phyloP scores from a whole-genome alignment of 2,797 vertebrate genomes.

The Sardinella longiceps region DNA sequence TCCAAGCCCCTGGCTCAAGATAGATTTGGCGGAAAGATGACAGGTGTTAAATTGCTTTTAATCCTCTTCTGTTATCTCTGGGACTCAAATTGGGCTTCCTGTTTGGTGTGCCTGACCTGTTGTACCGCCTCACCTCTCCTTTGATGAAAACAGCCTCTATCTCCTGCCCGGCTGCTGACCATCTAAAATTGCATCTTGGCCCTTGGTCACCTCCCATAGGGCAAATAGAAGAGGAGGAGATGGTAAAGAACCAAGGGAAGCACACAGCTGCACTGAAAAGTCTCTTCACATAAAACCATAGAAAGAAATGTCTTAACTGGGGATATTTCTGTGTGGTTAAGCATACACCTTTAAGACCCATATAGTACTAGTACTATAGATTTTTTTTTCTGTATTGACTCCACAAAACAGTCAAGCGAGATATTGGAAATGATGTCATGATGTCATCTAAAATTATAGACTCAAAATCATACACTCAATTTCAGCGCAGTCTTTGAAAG shows the following conservation, averaged over 20 bases:
- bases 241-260: not conserved
- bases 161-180: conserved; percentile 26
- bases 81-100: conserved; percentile 30
- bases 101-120: conserved; percentile 23
- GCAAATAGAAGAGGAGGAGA: not conserved
- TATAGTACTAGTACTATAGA: not conserved
- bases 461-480: conserved; percentile 23
- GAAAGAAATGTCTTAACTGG: not conserved
- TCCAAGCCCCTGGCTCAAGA: not conserved
- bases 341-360: too few species aligned
- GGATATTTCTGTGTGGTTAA: not conserved
- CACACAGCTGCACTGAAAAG: not conserved
- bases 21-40: not conserved
- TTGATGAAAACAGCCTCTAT: conserved; percentile 37
- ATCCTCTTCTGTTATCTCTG: conserved; percentile 33
- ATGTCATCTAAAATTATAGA: not conserved
- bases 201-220: conserved; percentile 32
- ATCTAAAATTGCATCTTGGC: conserved; percentile 33
- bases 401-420: not conserved
- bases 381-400: not conserved
- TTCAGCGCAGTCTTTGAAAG: not conserved
- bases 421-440: not conserved
- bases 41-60: conserved; percentile 5
- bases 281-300: not conserved
- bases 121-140: conserved; percentile 22